Conservation (phyloP, 2,113 vertebrate species). For the Passer domesticus region DNA sequence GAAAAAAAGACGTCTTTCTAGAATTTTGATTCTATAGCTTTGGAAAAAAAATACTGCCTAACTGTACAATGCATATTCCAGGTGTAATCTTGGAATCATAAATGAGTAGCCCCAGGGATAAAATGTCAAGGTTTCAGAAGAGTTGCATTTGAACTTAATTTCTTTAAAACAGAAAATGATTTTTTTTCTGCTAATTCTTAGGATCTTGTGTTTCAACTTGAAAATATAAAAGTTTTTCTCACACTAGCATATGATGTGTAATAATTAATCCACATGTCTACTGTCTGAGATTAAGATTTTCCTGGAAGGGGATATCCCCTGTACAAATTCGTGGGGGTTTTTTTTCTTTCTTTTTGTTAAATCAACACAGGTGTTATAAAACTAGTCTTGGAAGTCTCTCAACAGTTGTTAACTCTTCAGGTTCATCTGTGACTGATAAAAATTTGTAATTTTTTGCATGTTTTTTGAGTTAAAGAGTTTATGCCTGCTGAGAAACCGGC, state of each 20-base stretch:
- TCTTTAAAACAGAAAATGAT: neutral
- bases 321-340: neutral
- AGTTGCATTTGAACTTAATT: neutral
- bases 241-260: neutral
- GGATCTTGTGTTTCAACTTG: neutral
- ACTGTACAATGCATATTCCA: neutral
- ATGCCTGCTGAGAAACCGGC: neutral
- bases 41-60: neutral
- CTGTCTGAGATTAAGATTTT: neutral
- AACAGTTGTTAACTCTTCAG: neutral
- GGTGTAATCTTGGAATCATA: neutral
- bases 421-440: neutral
- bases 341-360: neutral
- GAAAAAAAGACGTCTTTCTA: neutral
- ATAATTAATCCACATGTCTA: neutral
- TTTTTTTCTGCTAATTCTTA: neutral
- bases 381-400: neutral
- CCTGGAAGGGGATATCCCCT: neutral
- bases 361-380: neutral
- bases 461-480: neutral
- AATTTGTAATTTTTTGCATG: neutral
- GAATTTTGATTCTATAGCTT: neutral
- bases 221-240: neutral
- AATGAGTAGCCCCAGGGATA: neutral
- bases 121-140: neutral